These are phyloP conservation scores for Drosophila diplacantha DNA, from an alignment of 2,888 invertebrate species.

Conservation along the genomic window DNA sequence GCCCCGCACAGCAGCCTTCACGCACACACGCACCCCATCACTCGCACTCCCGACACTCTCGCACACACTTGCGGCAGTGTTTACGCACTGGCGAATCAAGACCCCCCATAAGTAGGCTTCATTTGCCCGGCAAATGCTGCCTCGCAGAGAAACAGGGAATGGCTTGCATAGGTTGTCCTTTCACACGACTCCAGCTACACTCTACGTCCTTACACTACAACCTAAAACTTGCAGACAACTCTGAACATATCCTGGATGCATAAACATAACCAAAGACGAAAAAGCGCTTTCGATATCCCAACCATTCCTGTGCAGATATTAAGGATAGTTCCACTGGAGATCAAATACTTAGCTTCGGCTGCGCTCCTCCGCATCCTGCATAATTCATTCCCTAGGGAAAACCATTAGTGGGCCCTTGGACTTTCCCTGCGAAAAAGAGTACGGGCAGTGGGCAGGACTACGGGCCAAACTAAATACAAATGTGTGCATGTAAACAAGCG, in stretches of 20 bases:
- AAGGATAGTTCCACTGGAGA: neutral
- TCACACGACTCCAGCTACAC: neutral
- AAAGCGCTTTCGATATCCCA: neutral
- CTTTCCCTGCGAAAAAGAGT: constrained; percentile 23
- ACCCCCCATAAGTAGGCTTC: constrained; percentile 68
- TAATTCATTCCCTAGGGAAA: constrained; percentile 5
- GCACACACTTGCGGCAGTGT: constrained; percentile 35
- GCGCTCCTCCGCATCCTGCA: constrained; percentile 1
- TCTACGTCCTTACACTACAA: neutral
- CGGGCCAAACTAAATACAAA: constrained; percentile 65
- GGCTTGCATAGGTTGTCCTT: neutral
- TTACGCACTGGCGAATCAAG: constrained; percentile 65
- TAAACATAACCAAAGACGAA: neutral
- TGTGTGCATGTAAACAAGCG: constrained; percentile 70
- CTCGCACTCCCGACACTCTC: constrained; percentile 11
- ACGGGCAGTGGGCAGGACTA: constrained; percentile 34
- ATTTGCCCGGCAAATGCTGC: constrained; percentile 56
- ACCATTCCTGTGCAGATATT: neutral
- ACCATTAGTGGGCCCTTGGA: constrained; percentile 16
- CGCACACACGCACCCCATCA: constrained; percentile 33
- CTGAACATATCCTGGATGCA: neutral
- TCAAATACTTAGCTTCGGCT: neutral
- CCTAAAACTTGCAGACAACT: neutral
- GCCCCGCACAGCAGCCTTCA: constrained; percentile 46
- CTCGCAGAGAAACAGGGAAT: constrained; percentile 12